phyloP scores from a whole-genome alignment of 35 echinoderm and acorn worm species.

The Eucidaris tribuloides region DNA sequence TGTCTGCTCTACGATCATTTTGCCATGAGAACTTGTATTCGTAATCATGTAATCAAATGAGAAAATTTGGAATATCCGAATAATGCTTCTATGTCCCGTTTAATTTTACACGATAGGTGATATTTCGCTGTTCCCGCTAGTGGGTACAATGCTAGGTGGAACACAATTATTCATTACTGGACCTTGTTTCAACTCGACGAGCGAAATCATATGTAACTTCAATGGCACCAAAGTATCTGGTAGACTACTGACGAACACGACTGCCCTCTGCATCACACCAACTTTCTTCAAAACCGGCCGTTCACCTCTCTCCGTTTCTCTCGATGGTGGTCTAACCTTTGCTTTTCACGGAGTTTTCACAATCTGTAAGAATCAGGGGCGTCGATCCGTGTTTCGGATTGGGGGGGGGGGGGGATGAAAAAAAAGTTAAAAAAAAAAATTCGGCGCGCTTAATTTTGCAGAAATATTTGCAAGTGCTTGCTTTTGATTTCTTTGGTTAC shows the following conservation, averaged over 20 bases:
- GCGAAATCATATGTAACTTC: background rate
- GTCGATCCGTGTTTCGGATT: too few relatives aligned
- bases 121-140: background rate
- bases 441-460: too few relatives aligned
- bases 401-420: too few relatives aligned
- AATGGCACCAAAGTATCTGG: background rate
- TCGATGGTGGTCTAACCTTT: background rate
- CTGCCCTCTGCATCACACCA: slow-evolving; percentile 10
- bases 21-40: too few relatives aligned
- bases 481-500: too few relatives aligned
- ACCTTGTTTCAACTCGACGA: background rate
- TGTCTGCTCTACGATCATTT: too few relatives aligned
- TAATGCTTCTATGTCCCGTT: too few relatives aligned
- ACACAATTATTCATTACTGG: background rate
- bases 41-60: too few relatives aligned
- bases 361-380: background rate
- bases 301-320: background rate
- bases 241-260: background rate
- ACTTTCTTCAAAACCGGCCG: slow-evolving; percentile 34
- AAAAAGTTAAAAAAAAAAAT: too few relatives aligned
- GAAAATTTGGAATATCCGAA: too few relatives aligned
- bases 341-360: background rate
- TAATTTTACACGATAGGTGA: too few relatives aligned
- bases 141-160: slow-evolving; percentile 29
- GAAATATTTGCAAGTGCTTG: too few relatives aligned